Evolutionary conservation across 2,113 vertebrate genomes (phyloP).

Genomic region (Labeo rohita): DNA sequence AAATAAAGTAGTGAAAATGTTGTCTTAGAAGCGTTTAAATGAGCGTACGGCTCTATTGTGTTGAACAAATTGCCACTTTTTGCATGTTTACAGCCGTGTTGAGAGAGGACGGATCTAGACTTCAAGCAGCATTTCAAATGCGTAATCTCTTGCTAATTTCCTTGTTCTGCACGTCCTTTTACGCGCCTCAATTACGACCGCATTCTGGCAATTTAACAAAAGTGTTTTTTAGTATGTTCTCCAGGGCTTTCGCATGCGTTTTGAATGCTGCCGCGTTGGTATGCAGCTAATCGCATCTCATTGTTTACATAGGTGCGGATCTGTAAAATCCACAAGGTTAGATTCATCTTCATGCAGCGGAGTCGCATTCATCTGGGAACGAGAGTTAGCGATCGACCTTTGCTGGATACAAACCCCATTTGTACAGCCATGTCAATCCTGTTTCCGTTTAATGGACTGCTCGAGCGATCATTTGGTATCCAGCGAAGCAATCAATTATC

Average conservation of each 20-base stretch:
- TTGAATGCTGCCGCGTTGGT: background rate
- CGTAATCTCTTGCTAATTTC: slow-evolving; percentile 42
- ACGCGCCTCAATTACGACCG: background rate
- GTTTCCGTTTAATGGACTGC: slow-evolving; percentile 54
- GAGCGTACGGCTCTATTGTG: slow-evolving; percentile 39
- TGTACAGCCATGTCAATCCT: slow-evolving; percentile 51
- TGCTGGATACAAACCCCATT: slow-evolving; percentile 38
- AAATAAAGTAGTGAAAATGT: slow-evolving; percentile 51
- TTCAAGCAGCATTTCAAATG: slow-evolving; percentile 53
- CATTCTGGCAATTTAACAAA: slow-evolving; percentile 30
- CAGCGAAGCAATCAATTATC: slow-evolving; percentile 50
- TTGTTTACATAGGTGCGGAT: background rate
- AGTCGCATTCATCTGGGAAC: background rate
- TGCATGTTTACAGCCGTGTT: slow-evolving; percentile 26
- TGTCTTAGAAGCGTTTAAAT: slow-evolving; percentile 52
- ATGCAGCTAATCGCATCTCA: background rate
- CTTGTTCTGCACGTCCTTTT: slow-evolving; percentile 35
- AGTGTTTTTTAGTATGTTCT: background rate
- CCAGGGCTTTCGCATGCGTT: background rate
- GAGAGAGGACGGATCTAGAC: slow-evolving; percentile 28
- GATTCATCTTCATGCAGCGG: background rate
- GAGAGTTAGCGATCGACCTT: slow-evolving; percentile 36
- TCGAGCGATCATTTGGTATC: slow-evolving; percentile 49
- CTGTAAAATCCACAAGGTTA: background rate
- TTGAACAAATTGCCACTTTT: slow-evolving; percentile 36